A percentile compares a stretch with the other conserved stretches of the same genome.
phyloP scores from a whole-genome alignment of 2,888 invertebrate genomes.

The Chloroclysta siterata region DNA sequence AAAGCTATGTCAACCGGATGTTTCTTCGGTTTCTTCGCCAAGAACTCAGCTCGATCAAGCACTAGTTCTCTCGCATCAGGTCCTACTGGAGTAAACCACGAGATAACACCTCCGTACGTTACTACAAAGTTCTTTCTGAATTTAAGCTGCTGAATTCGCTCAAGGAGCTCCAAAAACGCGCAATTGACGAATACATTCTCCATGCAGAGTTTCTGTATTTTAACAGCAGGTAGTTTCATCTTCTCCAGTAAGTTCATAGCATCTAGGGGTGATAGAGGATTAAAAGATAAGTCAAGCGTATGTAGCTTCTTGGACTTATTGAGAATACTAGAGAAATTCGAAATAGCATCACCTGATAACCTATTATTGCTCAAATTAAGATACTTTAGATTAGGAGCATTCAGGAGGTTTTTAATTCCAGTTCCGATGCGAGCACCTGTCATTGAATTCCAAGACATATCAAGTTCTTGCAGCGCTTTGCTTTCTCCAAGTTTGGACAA shows the following conservation, averaged over 20 bases:
- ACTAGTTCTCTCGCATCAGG: conserved; percentile 60
- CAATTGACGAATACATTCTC: conserved; percentile 59
- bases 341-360: conserved; percentile 53
- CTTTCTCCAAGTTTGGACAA: conserved; percentile 54
- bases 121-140: conserved; percentile 50
- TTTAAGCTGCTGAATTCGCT: conserved; percentile 46
- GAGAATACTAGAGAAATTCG: conserved; percentile 45
- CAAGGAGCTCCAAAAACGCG: conserved; percentile 50
- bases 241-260: conserved; percentile 53
- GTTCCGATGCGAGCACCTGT: conserved; percentile 50
- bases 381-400: conserved; percentile 49
- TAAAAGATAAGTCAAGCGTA: conserved; percentile 62
- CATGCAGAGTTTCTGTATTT: conserved; percentile 56
- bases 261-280: conserved; percentile 60
- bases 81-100: conserved; percentile 41
- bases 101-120: conserved; percentile 55
- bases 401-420: conserved; percentile 51
- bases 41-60: conserved; percentile 59
- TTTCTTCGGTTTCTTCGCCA: conserved; percentile 56
- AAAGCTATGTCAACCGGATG: conserved; percentile 57
- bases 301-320: conserved; percentile 53
- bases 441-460: conserved; percentile 67
- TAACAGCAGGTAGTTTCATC: conserved; percentile 49
- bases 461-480: conserved; percentile 52
- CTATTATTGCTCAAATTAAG: conserved; percentile 65